Evolutionary conservation across 2,797 vertebrate species (phyloP), one percentile per base, ranked within the genome.

Genomic region (Enteromius fasciolatus): DNA sequence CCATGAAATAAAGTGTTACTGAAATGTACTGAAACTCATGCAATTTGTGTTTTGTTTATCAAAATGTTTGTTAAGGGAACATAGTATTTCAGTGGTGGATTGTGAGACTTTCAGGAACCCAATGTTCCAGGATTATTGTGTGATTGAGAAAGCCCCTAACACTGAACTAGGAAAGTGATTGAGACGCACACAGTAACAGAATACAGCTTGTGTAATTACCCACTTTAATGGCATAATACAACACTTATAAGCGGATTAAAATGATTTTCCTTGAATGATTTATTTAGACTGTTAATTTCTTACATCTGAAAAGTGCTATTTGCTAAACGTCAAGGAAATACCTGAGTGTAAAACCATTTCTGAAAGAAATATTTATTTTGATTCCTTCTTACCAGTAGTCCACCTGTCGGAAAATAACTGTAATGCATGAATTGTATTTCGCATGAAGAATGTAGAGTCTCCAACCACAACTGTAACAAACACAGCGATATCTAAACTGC

Each of bases 271-370:
- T 46, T 72, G 39, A 52, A 75, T 75, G 31, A 67, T 81, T 73
- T 54, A 54, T 81, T 73, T 73, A 54, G 64, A 57, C 15, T 41
- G 28, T 75, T 74, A 41, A 41, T 52, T 66, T 28, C n/a, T 75
- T 81, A 75, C 69, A 81, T 75, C 23, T 54, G 72, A 67, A 82
- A 82, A 82, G 80, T 82, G 72, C 80, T 57, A 66, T 66, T 44
- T 67, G 80, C 36, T 67, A 76, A 81, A 82, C 66, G 72, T 48
- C 68, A 64, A 73, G 28, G 59, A 64, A 67, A 82, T 66, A 76
- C 80, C 80, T 67, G 80, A 82, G 80, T 75, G 72, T 41, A 7
- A 82, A 67, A 28, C 77, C 46, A 39, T 72, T 80, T 66, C 23
- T 31, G 70, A 75, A 33, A 67, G 20, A 33, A 39, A 28, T 1